Percentiles rank a stretch among this genome's conserved stretches.
These are phyloP conservation scores for Drosophila aldrichi DNA, from an alignment of 2,888 invertebrate genomes.

Conservation along the genomic window DNA sequence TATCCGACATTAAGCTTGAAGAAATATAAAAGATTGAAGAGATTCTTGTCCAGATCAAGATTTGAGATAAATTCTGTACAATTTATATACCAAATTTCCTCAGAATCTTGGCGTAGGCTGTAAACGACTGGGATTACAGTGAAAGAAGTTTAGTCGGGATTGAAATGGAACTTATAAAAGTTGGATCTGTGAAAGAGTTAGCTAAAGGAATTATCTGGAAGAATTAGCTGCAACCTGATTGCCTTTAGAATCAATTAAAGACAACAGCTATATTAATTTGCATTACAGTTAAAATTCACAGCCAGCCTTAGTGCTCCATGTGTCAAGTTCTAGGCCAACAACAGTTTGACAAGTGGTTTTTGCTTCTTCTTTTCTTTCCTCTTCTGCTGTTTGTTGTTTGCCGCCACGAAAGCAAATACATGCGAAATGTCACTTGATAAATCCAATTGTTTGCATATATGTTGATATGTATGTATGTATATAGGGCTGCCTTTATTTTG, in stretches of 20 bases:
- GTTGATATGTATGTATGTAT: slow-evolving; percentile 1
- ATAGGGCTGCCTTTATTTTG: slow-evolving; percentile 21
- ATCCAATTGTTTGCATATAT: slow-evolving; percentile 40
- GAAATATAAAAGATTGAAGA: slow-evolving; percentile 40
- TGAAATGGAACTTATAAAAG: background rate
- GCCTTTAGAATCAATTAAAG: no score
- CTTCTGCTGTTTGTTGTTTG: slow-evolving; percentile 37
- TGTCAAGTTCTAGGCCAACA: slow-evolving; percentile 16
- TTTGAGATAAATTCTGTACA: slow-evolving; percentile 11
- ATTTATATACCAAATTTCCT: background rate
- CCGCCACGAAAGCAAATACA: slow-evolving; percentile 23
- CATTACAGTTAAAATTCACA: slow-evolving; percentile 20
- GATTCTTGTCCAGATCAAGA: slow-evolving; percentile 21
- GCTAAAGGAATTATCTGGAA: no score
- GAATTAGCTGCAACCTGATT: no score
- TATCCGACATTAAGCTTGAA: slow-evolving; percentile 46
- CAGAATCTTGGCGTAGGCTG: background rate
- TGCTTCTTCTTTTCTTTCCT: background rate
- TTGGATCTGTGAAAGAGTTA: no score
- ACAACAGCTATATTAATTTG: background rate
- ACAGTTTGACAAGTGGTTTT: slow-evolving; percentile 33
- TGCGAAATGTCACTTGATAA: slow-evolving; percentile 27
- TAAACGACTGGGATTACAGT: background rate
- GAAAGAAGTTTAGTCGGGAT: background rate
- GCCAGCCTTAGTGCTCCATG: slow-evolving; percentile 17